phyloP scores from a whole-genome alignment of 2,888 invertebrate genomes.

The Cheilosia vernalis region DNA sequence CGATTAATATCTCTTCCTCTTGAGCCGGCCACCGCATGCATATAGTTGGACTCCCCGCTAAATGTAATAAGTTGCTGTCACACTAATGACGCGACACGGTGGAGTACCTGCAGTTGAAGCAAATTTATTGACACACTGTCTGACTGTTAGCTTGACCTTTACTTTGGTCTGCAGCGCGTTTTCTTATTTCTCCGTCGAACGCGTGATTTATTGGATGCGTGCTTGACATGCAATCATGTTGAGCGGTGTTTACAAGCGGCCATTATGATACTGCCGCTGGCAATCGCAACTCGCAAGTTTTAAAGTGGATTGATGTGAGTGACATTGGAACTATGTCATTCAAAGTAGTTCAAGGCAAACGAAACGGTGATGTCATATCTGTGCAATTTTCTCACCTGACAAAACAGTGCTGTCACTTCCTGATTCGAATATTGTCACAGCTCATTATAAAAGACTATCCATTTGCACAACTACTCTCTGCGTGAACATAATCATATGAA shows the following conservation, averaged over 20 bases:
- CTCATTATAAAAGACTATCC: constrained; percentile 16
- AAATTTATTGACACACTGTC: constrained; percentile 52
- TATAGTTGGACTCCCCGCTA: constrained; percentile 9
- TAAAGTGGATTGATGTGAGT: constrained; percentile 2
- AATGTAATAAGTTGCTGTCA: constrained; percentile 18
- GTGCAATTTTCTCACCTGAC: background rate
- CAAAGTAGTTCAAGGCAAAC: constrained; percentile 8
- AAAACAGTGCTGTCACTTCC: constrained; percentile 9
- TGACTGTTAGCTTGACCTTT: constrained; percentile 67
- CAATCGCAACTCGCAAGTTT: background rate
- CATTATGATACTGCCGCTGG: constrained; percentile 1
- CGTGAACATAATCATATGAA: constrained; percentile 20
- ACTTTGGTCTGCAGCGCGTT: background rate
- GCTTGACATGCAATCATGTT: constrained; percentile 23
- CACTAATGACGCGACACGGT: background rate
- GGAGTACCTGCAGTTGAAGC: constrained; percentile 11
- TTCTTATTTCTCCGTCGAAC: background rate
- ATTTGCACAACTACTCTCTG: constrained; percentile 1
- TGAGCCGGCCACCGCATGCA: constrained; percentile 15
- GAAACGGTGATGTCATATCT: background rate
- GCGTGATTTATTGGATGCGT: constrained; percentile 53
- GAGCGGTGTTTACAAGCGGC: constrained; percentile 4
- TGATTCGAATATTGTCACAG: background rate
- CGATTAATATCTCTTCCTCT: constrained; percentile 60
- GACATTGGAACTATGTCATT: constrained; percentile 11